These are phyloP conservation scores for Apostichopus japonicus DNA, from an alignment of 35 echinoderm and acorn worm species.

Conservation along the genomic window DNA sequence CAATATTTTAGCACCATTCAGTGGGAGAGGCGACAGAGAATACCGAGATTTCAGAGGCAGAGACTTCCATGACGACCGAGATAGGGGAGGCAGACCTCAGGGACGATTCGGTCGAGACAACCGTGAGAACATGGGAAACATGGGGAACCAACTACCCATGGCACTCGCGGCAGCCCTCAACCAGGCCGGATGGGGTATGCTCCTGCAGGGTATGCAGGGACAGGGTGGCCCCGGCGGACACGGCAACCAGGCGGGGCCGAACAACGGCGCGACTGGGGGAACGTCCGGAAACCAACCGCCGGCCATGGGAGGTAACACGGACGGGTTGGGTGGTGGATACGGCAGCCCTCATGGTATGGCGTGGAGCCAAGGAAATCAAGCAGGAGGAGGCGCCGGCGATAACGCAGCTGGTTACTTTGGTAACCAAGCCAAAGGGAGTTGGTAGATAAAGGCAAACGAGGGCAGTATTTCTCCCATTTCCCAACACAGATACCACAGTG, in stretches of 20 bases:
- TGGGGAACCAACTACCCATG: slow-evolving; percentile 35
- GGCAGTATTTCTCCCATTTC: too few species aligned
- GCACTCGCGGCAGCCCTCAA: slow-evolving; percentile 48
- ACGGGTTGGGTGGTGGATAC: slow-evolving; percentile 34
- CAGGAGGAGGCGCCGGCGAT: neutral
- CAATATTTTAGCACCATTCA: neutral
- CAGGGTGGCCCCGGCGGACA: neutral
- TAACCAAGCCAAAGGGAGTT: slow-evolving; percentile 24
- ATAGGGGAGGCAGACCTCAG: neutral
- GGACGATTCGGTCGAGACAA: neutral
- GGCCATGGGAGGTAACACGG: slow-evolving; percentile 21
- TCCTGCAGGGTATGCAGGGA: neutral
- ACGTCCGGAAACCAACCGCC: neutral
- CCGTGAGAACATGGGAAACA: neutral
- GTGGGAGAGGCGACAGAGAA: neutral
- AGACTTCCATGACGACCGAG: neutral
- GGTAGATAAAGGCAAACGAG: neutral
- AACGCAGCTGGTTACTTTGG: slow-evolving; percentile 17
- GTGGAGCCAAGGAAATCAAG: slow-evolving; percentile 33
- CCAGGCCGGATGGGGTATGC: slow-evolving; percentile 53
- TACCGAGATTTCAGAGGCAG: neutral
- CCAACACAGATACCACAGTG: too few species aligned
- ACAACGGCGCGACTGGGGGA: neutral
- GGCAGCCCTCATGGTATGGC: slow-evolving; percentile 30
- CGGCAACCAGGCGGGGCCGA: neutral